Base-by-base conservation (phyloP, 1,140 invertebrate genomes). In the Anastrepha ludens region DNA sequence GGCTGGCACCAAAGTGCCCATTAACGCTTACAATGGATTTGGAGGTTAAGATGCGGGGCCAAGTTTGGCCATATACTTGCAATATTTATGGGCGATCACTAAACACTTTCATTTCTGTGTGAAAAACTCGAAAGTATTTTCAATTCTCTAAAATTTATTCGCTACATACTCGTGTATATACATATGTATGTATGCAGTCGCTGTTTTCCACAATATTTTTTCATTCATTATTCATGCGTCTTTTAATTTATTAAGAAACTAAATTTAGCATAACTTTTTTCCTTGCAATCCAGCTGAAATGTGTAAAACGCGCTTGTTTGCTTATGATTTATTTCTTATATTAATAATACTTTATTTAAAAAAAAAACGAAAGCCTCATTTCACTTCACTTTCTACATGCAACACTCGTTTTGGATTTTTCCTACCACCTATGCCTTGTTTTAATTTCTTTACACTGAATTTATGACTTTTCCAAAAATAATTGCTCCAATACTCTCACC, bases 1-100 rank as follows among this genome's bases (percentile, higher is more conserved):
- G 17, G 70, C 47, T 74, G 74, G 47, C 74, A 81, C 74, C 74
- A 81, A 29, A 81, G 47, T 47, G 74, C 9, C 20, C 74, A 81
- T 81, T 81, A 81, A 55, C 17, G 74, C 47, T 81, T 55, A 55
- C 74, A 81, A 81, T 81, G 74, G 44, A 81, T 81, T 58, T 29
- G 74, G 15, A 81, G 74, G 74, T 81, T 81, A 81, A 58, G 74
- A 55, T 17, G 47, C 9, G 74, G n/a, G 74, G 74, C 74, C 74
- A 81, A 55, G 47, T n/a, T 20, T 55, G 47, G 8, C 55, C 74
- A 47, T 81, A 81, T 81, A 20, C 3, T 81, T 81, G 47, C 44
- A 81, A 55, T 55, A 44, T 55, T 81, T 81, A 81, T 81, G 74
- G n/a, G 15, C 20, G 20, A 6, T 81, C 15, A 6, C 4, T 47